phyloP scores from a whole-genome alignment of 2,888 invertebrate species.

The Himalopsyche kuldschensis region DNA sequence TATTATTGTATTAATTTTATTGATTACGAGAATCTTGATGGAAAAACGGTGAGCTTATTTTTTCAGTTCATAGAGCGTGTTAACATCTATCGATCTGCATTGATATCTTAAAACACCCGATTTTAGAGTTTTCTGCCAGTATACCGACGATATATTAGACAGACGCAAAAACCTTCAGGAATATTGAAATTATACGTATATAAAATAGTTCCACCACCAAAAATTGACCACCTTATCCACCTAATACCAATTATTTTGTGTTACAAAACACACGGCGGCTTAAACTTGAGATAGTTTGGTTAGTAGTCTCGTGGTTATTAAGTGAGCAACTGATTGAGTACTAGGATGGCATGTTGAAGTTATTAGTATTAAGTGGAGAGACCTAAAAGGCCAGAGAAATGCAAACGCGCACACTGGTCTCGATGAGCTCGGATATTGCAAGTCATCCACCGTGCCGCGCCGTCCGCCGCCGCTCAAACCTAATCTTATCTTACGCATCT shows the following conservation, averaged over 20 bases:
- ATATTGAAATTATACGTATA: no score
- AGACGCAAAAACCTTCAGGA: no score
- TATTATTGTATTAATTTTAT: no score
- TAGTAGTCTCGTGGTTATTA: constrained; percentile 15
- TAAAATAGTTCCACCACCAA: no score
- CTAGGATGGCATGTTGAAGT: constrained; percentile 16
- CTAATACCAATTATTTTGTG: background rate
- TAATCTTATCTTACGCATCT: background rate
- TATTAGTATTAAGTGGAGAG: constrained; percentile 30
- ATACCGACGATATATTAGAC: no score
- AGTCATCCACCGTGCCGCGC: background rate
- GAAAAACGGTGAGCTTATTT: no score
- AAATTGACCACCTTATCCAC: no score
- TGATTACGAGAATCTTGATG: no score
- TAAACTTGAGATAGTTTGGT: background rate
- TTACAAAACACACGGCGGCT: background rate
- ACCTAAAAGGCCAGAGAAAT: constrained; percentile 14
- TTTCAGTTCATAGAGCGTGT: no score
- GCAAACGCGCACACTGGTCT: background rate
- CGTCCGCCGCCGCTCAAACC: background rate
- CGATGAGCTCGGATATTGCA: background rate
- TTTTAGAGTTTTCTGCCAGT: no score
- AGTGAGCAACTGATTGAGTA: constrained; percentile 22
- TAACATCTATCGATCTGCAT: no score
- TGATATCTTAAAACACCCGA: no score